These are phyloP conservation scores for Phragmatobia fuliginosa DNA, from an alignment of 2,888 invertebrate genomes.

Conservation along the genomic window DNA sequence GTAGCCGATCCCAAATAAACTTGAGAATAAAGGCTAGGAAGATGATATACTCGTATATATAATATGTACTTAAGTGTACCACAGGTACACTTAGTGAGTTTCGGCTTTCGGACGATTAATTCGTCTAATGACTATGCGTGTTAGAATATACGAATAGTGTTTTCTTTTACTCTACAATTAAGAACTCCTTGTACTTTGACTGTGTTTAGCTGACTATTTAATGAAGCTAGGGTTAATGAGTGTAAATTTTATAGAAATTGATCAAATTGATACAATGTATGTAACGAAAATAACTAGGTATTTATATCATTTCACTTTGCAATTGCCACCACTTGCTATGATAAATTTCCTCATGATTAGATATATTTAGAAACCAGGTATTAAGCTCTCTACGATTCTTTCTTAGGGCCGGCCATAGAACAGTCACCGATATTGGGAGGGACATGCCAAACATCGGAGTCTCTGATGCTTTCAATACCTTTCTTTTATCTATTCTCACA, in stretches of 20 bases:
- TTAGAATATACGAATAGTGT: background rate
- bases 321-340: no score
- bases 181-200: background rate
- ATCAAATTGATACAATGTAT: background rate
- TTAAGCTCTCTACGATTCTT: no score
- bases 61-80: background rate
- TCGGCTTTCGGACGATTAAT: conserved; percentile 19
- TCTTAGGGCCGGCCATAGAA: no score
- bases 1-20: no score
- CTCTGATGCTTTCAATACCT: no score
- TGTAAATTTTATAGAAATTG: background rate
- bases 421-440: no score
- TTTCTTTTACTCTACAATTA: background rate
- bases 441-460: no score
- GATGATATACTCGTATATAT: background rate
- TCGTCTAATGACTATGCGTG: conserved; percentile 15
- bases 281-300: background rate
- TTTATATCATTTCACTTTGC: no score
- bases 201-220: background rate
- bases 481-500: no score
- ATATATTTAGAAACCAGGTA: no score
- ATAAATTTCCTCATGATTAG: no score
- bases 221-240: background rate
- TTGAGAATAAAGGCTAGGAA: no score
- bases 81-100: conserved; percentile 11